Evolutionary conservation across 2,888 invertebrate species (phyloP), one percentile per base, ranked within the genome.

Genomic region (Ophion costatus): DNA sequence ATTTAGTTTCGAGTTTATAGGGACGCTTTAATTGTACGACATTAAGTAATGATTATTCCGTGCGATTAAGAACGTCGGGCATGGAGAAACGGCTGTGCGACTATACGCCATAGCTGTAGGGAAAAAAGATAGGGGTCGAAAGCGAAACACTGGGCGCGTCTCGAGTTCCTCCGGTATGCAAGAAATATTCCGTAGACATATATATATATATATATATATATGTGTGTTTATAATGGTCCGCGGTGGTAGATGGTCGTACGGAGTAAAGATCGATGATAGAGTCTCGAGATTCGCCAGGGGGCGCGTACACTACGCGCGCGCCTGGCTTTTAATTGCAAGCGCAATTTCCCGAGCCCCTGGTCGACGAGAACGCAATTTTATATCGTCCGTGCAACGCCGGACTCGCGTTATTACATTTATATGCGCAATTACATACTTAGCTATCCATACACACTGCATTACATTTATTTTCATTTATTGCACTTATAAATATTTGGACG

Each of bases 21-120:
- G 78, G 64, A 75, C 64, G 78, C 84, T 64, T 84, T 84, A 84
- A 84, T 82, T 84, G 82, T 79, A 81, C 81, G 79, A 84, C 84
- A 84, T 84, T 84, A 84, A 84, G 84, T 84, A 84, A 84, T 75
- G 84, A 84, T 84, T 84, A 81, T 82, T 84, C 81, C 75, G 75
- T 67, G 84, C 81, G 82, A 82, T 84, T 84, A 84, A 84, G 84
- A 84, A 84, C 78, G 78, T 75, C 81, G 63, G 74, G 17, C 51
- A 17, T 51, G 14, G 74, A 76, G 80, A 33, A 38, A 74, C 33
- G 51, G 56, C 66, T 29, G 74, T 61, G 73, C 79, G 74, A 81
- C 77, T 79, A 79, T 82, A 81, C 69, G 77, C 80, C 84, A 77
- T 11, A 38, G 70, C 51, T 70, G 82, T 77, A 33, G 42, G 66